Conservation (phyloP, 2,888 invertebrate species). For the Drosophila rubida region DNA sequence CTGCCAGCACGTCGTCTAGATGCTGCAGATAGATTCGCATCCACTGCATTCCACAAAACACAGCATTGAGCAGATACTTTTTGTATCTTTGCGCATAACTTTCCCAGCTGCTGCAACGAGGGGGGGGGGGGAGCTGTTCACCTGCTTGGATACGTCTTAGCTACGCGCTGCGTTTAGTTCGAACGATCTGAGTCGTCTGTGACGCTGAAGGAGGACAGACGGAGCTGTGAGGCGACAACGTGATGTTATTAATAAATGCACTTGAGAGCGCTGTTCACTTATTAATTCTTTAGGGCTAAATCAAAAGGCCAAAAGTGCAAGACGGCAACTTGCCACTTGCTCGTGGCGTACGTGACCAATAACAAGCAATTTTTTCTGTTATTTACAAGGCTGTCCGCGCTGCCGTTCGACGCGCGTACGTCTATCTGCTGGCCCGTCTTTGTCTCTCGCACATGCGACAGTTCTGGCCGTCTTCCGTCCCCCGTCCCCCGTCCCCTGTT, state of each 20-base stretch:
- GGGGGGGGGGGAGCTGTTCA: too few species aligned
- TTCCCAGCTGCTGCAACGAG: too few species aligned
- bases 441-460: constrained; percentile 26
- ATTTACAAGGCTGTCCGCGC: constrained; percentile 57
- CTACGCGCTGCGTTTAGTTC: too few species aligned
- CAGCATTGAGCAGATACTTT: too few species aligned
- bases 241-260: constrained; percentile 76
- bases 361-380: constrained; percentile 67
- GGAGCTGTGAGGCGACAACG: constrained; percentile 20
- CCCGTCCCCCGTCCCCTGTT: too few species aligned
- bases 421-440: constrained; percentile 18
- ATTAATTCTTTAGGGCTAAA: constrained; percentile 69
- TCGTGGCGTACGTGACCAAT: constrained; percentile 74
- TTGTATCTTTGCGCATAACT: too few species aligned
- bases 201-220: background rate
- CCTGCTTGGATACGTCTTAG: too few species aligned
- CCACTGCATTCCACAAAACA: too few species aligned
- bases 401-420: too few species aligned
- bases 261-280: constrained; percentile 74
- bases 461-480: too few species aligned
- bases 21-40: too few species aligned
- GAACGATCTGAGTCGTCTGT: background rate
- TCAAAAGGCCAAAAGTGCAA: constrained; percentile 72
- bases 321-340: constrained; percentile 60
- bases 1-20: too few species aligned